Evolutionary conservation across 92 coral and sea anemone species (phyloP), one percentile per base, ranked within the genome.

Genomic region (Zoanthus sociatus): DNA sequence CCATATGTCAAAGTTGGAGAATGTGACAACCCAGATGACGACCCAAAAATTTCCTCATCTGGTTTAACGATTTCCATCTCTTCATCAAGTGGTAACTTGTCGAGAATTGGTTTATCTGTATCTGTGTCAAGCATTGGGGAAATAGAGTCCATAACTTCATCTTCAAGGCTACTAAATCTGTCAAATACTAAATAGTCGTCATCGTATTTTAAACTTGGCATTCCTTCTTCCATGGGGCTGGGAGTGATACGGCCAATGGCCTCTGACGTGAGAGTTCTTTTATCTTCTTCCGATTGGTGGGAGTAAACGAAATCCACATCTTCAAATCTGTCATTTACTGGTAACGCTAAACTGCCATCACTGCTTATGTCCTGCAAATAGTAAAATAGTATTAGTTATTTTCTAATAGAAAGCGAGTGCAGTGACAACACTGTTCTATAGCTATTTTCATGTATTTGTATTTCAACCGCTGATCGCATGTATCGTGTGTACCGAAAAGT

Each of bases 61-160:
- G 96, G 85, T 87, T 93, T 96, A 55, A 93, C 90, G n/a, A 94
- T 95, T 83, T 96, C 99, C 96, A 95, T 96, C 71, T 96, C 98
- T 73, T 95, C 99, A 53, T 96, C 99, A 72, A 96, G 75, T 15
- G 96, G 93, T 21, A 96, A 71, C 70, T 96, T 96, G 48, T 91
- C 93, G 21, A 91, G 77, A 16, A 75, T 89, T 54, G 94, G 82
- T 66, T 92, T 92, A 16, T 81, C 85, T n/a, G 76, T 10, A 82
- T 91, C 92, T 54, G 94, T 69, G 60, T 88, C 92, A 84, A 91
- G 86, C 89, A 88, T 88, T n/a, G 74, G 90, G 20, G 89, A 78
- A 70, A 76, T 86, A 17, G 90, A 90, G 4, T 82, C 88, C 46
- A 87, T 89, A 58, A 84, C 89, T 69, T 93, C 96, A 30, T 94